Evolutionary conservation across 2,797 vertebrate genomes (phyloP).

Genomic region (Coracias cyanogaster): DNA sequence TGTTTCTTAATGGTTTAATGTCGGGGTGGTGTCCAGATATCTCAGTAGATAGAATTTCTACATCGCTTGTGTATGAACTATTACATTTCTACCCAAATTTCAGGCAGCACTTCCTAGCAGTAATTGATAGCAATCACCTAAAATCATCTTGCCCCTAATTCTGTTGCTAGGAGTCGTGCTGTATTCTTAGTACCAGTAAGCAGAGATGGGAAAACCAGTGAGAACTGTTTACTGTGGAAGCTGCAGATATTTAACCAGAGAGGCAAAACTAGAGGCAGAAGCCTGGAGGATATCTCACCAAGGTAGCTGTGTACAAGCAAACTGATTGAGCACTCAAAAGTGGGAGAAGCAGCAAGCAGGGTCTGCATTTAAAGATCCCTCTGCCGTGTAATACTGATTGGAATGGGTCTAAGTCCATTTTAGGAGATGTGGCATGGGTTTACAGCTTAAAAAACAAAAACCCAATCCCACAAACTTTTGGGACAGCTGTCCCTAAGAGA

Average conservation of each 20-base stretch:
- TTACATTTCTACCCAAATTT: background rate
- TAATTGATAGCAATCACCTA: background rate
- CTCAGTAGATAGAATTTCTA: slow-evolving; percentile 8
- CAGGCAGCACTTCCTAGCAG: background rate
- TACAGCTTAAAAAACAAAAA: background rate
- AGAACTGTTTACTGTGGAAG: background rate
- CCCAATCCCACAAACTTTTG: no score
- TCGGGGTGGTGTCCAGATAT: slow-evolving; percentile 19
- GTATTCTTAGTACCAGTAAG: background rate
- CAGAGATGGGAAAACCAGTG: background rate
- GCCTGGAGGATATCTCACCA: background rate
- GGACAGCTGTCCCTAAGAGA: background rate
- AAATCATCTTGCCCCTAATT: background rate
- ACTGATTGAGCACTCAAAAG: background rate
- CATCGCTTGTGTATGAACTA: background rate
- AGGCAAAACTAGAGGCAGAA: background rate
- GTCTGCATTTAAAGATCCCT: background rate
- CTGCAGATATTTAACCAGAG: background rate
- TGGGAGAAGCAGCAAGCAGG: background rate
- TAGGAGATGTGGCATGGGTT: background rate
- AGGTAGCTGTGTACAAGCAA: background rate
- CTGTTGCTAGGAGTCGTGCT: slow-evolving; percentile 5
- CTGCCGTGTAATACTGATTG: background rate
- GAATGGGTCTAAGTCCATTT: background rate
- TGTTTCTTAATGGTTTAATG: slow-evolving; percentile 48